phyloP scores from a whole-genome alignment of 2,888 invertebrate species.

The Andrena marginata region DNA sequence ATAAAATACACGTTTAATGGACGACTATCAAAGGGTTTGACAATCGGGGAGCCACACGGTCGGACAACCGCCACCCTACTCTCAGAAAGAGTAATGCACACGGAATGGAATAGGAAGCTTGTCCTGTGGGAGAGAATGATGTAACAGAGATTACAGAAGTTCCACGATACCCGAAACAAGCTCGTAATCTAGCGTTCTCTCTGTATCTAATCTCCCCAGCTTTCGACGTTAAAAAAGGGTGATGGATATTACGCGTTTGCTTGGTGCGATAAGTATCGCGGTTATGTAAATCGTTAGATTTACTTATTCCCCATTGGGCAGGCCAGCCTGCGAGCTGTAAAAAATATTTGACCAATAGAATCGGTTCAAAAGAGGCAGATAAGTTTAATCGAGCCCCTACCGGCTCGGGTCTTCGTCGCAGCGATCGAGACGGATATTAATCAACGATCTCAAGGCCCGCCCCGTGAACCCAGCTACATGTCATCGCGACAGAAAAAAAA shows the following conservation, averaged over 20 bases:
- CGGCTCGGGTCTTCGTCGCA: constrained; percentile 1
- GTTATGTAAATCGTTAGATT: constrained; percentile 8
- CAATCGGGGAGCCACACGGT: no score
- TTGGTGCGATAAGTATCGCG: no score
- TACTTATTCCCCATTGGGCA: background rate
- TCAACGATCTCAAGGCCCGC: constrained; percentile 11
- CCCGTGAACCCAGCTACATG: constrained; percentile 1
- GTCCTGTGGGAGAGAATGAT: background rate
- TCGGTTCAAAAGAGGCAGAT: background rate
- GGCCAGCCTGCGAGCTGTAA: background rate
- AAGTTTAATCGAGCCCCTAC: background rate
- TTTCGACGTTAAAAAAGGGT: background rate
- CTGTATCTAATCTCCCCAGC: background rate
- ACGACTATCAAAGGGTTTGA: no score
- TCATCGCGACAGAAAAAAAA: constrained; percentile 4
- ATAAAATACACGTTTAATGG: no score
- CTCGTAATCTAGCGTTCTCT: background rate
- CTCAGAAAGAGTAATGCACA: no score
- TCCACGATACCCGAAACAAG: background rate
- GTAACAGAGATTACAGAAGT: background rate
- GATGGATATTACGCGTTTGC: background rate
- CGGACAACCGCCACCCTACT: no score
- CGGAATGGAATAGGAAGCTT: no score
- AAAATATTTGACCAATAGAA: background rate
- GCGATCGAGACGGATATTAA: constrained; percentile 19